Percentiles rank a stretch among this genome's conserved stretches.
phyloP scores from a whole-genome alignment of 1,140 invertebrate species.

The Frieseomelitta varia region DNA sequence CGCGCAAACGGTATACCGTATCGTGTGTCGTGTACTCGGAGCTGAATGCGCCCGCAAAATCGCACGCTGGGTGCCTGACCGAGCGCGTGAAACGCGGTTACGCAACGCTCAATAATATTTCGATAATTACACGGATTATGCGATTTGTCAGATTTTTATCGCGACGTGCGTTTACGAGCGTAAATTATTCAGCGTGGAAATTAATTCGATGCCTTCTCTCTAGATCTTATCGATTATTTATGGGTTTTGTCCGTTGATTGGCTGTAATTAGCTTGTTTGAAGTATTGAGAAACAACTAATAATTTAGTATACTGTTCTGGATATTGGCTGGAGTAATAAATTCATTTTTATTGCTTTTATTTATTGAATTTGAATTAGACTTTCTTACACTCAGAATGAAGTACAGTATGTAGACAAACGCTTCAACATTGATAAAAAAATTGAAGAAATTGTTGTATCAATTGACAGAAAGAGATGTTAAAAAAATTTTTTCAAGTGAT shows the following conservation, averaged over 20 bases:
- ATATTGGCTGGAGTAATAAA: no score
- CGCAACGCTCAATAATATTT: slow-evolving; percentile 13
- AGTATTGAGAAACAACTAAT: no score
- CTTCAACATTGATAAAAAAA: no score
- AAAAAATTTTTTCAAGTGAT: background rate
- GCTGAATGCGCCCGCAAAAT: slow-evolving; percentile 13
- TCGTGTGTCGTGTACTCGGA: background rate
- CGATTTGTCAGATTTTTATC: background rate
- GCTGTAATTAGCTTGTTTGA: no score
- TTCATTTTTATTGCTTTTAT: no score
- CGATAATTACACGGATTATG: slow-evolving; percentile 1
- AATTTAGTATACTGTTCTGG: no score
- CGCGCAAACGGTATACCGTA: background rate
- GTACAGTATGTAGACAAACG: no score
- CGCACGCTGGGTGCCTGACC: slow-evolving; percentile 13
- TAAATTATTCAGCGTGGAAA: background rate
- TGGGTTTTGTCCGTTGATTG: no score
- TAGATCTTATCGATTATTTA: background rate
- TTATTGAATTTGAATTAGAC: no score
- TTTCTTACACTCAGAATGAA: no score
- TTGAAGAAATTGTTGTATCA: no score
- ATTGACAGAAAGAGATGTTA: background rate
- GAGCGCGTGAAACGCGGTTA: background rate
- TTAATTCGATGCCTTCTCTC: background rate
- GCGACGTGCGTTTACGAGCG: background rate